Evolutionary conservation across 2,888 invertebrate genomes (phyloP), one percentile per base, ranked within the genome.

Genomic region (Gerosis bhagava): DNA sequence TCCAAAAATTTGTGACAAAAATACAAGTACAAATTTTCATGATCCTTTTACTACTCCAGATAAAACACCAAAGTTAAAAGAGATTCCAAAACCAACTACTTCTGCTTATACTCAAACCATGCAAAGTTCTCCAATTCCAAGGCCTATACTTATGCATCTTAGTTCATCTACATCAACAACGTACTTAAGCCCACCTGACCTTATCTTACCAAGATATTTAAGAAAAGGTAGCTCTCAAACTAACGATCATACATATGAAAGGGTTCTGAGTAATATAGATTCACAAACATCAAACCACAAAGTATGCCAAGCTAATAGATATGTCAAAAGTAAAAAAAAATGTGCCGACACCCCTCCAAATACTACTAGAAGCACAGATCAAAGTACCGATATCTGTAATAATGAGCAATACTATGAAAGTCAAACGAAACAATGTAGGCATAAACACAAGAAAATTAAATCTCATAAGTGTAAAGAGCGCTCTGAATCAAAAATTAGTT

Each of bases 151-250:
- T 51, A 63, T 77, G 50, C 86, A 83, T 43, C 82, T 88, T 78
- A 87, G 87, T 57, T 88, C 89, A 8, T 87, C 89, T 1, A 86
- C 87, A 8, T 89, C 89, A 2, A 89, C 89, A 6, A 78, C 88
- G 0, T 89, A 89, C 51, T 79, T 89, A 87, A 89, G 89, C 52
- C 89, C 89, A 4, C 89, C 89, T 26, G 89, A 89, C 50, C 60
- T 77, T 51, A 70, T 89, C 7, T 54, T 83, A 44, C 88, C 88
- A 0, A 67, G 67, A 50, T 79, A 67, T 54, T 57, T 86, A 25
- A 77, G 56, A 62, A 60, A 59, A 12, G 61, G 67, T 50, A 63
- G 61, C 50, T 47, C 34, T 12, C 50, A 62, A 13, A 61, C 63
- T 13, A 65, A 63, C 47, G 64, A 73, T 32, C 68, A 73, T 31